A percentile compares a stretch with the other conserved stretches of the same genome.
phyloP scores from a whole-genome alignment of 2,797 vertebrate species.

The Pristis pectinata region DNA sequence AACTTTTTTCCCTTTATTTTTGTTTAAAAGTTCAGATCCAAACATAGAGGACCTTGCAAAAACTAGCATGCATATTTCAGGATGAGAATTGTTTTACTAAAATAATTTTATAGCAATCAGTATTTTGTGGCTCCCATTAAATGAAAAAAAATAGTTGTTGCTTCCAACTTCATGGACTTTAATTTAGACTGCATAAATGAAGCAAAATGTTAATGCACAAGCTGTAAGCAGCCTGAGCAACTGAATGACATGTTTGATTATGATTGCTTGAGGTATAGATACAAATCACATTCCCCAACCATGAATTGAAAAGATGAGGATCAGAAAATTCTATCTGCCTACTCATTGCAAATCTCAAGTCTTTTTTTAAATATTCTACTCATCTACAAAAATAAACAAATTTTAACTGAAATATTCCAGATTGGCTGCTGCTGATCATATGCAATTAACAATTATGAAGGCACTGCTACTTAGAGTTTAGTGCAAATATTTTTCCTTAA shows the following conservation, averaged over 20 bases:
- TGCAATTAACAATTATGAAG: neutral
- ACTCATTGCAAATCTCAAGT: neutral
- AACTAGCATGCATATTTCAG: neutral
- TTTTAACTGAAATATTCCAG: neutral
- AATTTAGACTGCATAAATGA: neutral
- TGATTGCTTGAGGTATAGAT: neutral
- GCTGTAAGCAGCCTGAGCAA: neutral
- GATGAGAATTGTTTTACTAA: neutral
- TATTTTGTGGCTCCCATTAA: no score
- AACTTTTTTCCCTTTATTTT: neutral
- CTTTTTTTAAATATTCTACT: neutral
- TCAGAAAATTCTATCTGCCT: neutral
- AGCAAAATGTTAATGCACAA: neutral
- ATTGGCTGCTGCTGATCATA: neutral
- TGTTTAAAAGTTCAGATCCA: neutral
- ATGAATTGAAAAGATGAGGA: neutral
- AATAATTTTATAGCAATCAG: no score
- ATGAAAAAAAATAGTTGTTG: neutral
- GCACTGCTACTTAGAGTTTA: neutral
- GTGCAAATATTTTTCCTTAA: constrained; percentile 9
- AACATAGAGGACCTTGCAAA: neutral
- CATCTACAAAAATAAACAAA: neutral
- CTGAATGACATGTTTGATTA: neutral
- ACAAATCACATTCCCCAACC: neutral
- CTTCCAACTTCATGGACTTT: neutral